Conservation (phyloP, 2,797 vertebrate genomes). For the Aselliscus stoliczkanus region DNA sequence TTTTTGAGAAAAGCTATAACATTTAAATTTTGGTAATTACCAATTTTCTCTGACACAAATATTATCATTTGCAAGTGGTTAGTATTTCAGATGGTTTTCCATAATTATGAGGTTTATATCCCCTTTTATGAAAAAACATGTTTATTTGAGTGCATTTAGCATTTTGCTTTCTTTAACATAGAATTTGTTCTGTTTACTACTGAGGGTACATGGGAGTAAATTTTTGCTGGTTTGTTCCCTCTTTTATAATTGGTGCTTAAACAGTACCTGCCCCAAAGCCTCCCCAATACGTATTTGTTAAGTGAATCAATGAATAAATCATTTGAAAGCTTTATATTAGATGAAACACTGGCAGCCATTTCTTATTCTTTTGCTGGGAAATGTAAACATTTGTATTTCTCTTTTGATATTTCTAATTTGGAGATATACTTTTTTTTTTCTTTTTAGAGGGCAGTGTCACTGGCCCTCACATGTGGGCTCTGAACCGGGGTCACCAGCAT, state of each 20-base stretch:
- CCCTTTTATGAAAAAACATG: not conserved
- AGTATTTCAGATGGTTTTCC: not conserved
- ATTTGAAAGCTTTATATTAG: not conserved
- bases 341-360: not conserved
- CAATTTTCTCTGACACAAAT: not conserved
- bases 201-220: not conserved
- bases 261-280: not conserved
- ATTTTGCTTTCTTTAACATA: not conserved
- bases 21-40: not conserved
- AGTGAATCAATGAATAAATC: not conserved
- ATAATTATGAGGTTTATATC: not conserved
- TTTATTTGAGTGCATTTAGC: not conserved
- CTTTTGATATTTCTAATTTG: not conserved
- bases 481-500: too few species aligned
- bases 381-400: not conserved
- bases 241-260: not conserved
- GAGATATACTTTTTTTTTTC: not conserved
- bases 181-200: not conserved
- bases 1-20: not conserved
- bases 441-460: too few species aligned
- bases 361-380: not conserved
- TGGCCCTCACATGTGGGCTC: too few species aligned
- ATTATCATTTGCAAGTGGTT: too few species aligned
- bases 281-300: not conserved
- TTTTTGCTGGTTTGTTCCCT: not conserved